phyloP scores from a whole-genome alignment of 1,140 invertebrate genomes.

The Amphibalanus amphitrite region DNA sequence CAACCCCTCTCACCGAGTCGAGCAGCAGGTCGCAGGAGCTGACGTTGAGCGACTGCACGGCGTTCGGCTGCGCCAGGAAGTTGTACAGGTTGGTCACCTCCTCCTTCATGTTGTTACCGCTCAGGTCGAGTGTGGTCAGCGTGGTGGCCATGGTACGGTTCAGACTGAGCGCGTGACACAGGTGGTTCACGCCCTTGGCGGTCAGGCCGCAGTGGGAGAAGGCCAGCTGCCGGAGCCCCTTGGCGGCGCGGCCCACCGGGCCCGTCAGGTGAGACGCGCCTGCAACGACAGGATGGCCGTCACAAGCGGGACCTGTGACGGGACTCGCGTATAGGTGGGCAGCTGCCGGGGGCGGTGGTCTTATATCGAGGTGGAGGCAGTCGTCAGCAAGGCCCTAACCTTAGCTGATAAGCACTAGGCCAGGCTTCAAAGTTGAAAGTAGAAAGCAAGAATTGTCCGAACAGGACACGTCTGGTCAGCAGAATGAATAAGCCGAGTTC shows the following conservation, averaged over 20 bases:
- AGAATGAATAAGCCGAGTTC: too few relatives aligned
- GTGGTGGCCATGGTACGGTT: slow-evolving; percentile 53
- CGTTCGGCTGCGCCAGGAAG: slow-evolving; percentile 83
- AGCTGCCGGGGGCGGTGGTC: too few relatives aligned
- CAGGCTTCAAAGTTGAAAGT: too few relatives aligned
- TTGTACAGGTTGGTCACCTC: slow-evolving; percentile 86
- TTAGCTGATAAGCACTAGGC: too few relatives aligned
- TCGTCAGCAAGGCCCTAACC: too few relatives aligned
- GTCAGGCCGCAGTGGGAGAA: slow-evolving; percentile 71
- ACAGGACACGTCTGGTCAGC: too few relatives aligned
- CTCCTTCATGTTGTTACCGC: slow-evolving; percentile 69
- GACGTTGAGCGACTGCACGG: slow-evolving; percentile 75
- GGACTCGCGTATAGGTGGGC: too few relatives aligned
- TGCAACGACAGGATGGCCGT: slow-evolving; percentile 20
- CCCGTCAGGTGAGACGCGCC: slow-evolving; percentile 55
- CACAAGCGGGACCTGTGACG: too few relatives aligned
- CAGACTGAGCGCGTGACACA: slow-evolving; percentile 30
- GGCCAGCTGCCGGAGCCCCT: slow-evolving; percentile 59
- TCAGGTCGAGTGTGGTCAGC: slow-evolving; percentile 60
- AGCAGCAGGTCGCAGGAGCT: slow-evolving; percentile 76
- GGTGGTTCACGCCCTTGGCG: slow-evolving; percentile 71
- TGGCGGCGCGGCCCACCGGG: slow-evolving; percentile 50
- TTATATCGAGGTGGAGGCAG: too few relatives aligned
- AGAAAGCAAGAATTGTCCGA: too few relatives aligned
- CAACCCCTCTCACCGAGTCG: slow-evolving; percentile 70